Evolutionary conservation across 2,888 invertebrate genomes (phyloP), one percentile per base, ranked within the genome.

Genomic region (Pilophorus perplexus): DNA sequence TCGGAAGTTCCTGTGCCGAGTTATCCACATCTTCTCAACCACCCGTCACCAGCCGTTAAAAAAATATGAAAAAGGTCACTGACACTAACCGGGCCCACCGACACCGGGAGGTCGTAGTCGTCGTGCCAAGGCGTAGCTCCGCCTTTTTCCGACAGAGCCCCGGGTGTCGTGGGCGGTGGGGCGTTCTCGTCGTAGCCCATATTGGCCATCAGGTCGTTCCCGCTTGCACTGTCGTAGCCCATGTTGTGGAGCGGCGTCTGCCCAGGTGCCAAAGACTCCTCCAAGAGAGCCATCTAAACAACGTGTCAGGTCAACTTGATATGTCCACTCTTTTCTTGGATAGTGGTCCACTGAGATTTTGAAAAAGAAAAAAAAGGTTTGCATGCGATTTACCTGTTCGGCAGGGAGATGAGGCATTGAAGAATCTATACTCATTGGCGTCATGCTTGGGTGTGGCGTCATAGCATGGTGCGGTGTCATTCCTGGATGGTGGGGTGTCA

Each of bases 41-140:
- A 22, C 18, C 33, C 33, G 6, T 33, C 33, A 33, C 33, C 33
- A 33, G 33, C 6, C n/a, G n/a, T n/a, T n/a, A 18, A 5, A 52
- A 52, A 6, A 52, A 28, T 18, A 25, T 18, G 20, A 42, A 14
- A 28, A 67, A 16, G 57, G 16, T 37, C 64, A 18, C 64, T 42
- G 37, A 59, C 59, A 81, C 86, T 82, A 80, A 90, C 90, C 72
- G 87, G 88, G 75, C 88, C 90, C 71, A 87, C 89, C 62, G 90
- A 88, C 66, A 86, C 85, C 44, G 91, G 90, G 74, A 89, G 85
- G 75, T 91, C 91, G 75, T 89, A 89, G 75, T 90, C 90, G 70
- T 84, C 82, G 71, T 79, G 79, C 85, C 85, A 85, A 2, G 85
- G 85, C 4, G 84, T 84, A 1, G 82, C 81, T 27, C 79, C 79